These are phyloP conservation scores for Sinosuthora webbiana DNA, from an alignment of 2,113 vertebrate genomes.

Conservation along the genomic window DNA sequence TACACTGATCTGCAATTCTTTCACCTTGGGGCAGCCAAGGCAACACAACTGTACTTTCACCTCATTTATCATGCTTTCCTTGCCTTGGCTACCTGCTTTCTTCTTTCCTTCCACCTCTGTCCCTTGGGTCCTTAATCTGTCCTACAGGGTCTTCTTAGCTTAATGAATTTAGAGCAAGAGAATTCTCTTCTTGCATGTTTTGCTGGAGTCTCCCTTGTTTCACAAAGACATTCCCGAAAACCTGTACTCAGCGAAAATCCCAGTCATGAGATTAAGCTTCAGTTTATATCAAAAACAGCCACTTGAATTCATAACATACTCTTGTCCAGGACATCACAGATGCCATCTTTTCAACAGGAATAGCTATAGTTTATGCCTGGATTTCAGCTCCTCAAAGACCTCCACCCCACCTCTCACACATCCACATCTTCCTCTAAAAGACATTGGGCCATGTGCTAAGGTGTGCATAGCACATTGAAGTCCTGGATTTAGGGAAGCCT, in stretches of 20 bases:
- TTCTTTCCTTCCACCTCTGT: constrained; percentile 37
- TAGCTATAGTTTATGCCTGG: neutral
- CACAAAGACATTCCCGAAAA: neutral
- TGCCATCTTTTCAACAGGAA: neutral
- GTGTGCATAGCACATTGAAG: neutral
- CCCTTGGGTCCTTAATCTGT: neutral
- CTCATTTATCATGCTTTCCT: neutral
- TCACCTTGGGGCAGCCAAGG: neutral
- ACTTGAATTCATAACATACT: neutral
- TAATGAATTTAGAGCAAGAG: constrained; percentile 9
- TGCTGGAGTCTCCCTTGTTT: neutral
- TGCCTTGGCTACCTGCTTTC: neutral
- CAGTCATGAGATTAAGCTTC: neutral
- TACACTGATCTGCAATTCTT: neutral
- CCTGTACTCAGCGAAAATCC: neutral
- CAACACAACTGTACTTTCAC: neutral
- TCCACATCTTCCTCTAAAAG: neutral
- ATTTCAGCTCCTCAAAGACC: neutral
- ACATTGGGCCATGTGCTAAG: neutral
- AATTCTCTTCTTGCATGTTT: neutral
- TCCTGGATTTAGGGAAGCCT: neutral
- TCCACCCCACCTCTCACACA: neutral
- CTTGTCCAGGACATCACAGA: neutral
- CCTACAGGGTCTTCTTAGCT: constrained; percentile 12
- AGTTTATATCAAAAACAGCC: neutral